Evolutionary conservation across 2,113 vertebrate genomes (phyloP).

Genomic region (Vicugna pacos): DNA sequence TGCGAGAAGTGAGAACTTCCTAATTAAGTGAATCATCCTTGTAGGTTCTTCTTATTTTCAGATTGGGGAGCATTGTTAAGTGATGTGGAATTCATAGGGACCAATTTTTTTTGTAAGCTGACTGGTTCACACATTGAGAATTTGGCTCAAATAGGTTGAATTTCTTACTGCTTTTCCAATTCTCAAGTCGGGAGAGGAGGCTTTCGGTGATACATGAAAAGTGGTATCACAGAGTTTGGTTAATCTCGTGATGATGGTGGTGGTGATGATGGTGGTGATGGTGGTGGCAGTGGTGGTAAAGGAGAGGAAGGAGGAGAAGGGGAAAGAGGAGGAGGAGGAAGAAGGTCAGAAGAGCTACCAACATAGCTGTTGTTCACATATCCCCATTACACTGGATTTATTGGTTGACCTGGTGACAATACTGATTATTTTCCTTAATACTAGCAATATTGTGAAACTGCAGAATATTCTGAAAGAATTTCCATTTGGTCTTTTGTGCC

Average conservation of each 20-base stretch:
- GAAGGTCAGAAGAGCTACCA: not conserved
- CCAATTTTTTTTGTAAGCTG: not conserved
- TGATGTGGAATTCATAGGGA: not conserved
- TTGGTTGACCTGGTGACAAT: not conserved
- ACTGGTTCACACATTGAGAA: not conserved
- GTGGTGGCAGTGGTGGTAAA: too few relatives aligned
- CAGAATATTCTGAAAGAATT: not conserved
- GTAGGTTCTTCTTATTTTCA: not conserved
- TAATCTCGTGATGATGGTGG: too few relatives aligned
- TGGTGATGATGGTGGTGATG: not conserved
- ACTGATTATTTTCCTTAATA: not conserved
- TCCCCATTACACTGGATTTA: not conserved
- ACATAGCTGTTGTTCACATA: fast-evolving
- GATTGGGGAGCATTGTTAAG: not conserved
- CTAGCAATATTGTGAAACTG: not conserved
- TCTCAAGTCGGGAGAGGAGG: not conserved
- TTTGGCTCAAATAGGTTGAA: not conserved
- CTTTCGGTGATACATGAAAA: not conserved
- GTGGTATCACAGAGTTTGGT: not conserved
- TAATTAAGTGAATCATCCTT: constrained; percentile 7
- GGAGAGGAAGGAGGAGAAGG: not conserved
- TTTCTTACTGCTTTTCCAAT: not conserved
- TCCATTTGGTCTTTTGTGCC: constrained; percentile 6
- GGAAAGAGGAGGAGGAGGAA: not conserved
- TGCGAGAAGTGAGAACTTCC: not conserved